Percentiles rank a stretch among this genome's conserved stretches.
Conservation (phyloP, 2,888 invertebrate species). For the Spilarctia lutea region DNA sequence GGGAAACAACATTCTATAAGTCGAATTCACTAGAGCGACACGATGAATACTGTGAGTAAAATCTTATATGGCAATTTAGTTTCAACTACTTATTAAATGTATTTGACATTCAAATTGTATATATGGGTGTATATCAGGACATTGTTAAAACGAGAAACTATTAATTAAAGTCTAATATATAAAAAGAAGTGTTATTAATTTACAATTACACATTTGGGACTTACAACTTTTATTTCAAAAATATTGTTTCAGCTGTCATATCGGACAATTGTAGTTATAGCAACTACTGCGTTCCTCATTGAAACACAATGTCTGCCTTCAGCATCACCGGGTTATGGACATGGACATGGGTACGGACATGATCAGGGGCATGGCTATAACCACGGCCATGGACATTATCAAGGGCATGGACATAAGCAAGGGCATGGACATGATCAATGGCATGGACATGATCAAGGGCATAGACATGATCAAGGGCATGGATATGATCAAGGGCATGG, state of each 20-base stretch:
- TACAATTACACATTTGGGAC: neutral
- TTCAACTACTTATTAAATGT: neutral
- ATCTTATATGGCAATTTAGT: neutral
- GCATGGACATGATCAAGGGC: too few relatives aligned
- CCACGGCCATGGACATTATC: too few relatives aligned
- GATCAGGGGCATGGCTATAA: too few relatives aligned
- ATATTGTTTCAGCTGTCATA: constrained; percentile 1
- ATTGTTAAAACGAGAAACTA: neutral
- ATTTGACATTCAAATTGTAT: neutral
- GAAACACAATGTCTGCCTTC: neutral
- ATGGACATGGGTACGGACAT: neutral
- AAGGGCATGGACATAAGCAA: too few relatives aligned
- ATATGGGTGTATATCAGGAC: neutral
- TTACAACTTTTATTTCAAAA: neutral
- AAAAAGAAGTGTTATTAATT: neutral
- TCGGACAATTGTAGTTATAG: neutral
- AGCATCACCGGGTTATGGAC: neutral
- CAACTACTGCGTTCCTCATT: neutral
- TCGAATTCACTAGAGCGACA: constrained; percentile 2
- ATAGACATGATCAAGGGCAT: too few relatives aligned
- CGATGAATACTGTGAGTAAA: constrained; percentile 18
- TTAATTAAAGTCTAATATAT: neutral
- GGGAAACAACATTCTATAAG: neutral
- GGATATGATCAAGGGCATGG: too few relatives aligned
- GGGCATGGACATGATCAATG: too few relatives aligned